A percentile compares a stretch with the other conserved stretches of the same genome.
phyloP scores from a whole-genome alignment of 2,888 invertebrate genomes.

The Eilema depressum region DNA sequence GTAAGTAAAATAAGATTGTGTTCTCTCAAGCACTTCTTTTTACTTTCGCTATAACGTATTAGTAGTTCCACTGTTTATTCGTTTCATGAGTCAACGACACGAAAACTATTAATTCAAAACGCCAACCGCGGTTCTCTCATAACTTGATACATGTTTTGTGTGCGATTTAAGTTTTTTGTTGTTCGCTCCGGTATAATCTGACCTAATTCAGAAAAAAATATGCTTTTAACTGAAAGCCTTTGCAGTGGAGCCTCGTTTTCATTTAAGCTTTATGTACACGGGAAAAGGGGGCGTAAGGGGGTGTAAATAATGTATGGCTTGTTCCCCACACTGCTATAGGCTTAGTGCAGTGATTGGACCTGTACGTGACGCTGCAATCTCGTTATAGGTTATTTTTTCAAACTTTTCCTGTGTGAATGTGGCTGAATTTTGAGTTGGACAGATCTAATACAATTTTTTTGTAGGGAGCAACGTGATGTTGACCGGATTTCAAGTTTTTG shows the following conservation, averaged over 20 bases:
- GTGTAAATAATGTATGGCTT: conserved; percentile 6
- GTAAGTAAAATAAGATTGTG: no score
- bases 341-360: not conserved
- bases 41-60: no score
- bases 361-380: not conserved
- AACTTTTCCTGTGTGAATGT: no score
- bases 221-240: conserved; percentile 30
- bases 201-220: conserved; percentile 43
- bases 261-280: conserved; percentile 21
- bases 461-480: no score
- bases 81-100: no score
- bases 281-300: not conserved
- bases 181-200: conserved; percentile 35
- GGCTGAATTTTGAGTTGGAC: no score
- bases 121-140: conserved; percentile 12
- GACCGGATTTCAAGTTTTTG: no score
- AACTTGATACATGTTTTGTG: conserved; percentile 26
- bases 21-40: no score
- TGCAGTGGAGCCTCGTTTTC: conserved; percentile 23
- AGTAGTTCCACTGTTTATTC: no score
- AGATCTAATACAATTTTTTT: not conserved
- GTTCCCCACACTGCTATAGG: not conserved
- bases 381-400: not conserved
- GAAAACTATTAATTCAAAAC: not conserved
- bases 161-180: conserved; percentile 37